Evolutionary conservation across 2,888 invertebrate species (phyloP).

Genomic region (Metacarcinus magister): DNA sequence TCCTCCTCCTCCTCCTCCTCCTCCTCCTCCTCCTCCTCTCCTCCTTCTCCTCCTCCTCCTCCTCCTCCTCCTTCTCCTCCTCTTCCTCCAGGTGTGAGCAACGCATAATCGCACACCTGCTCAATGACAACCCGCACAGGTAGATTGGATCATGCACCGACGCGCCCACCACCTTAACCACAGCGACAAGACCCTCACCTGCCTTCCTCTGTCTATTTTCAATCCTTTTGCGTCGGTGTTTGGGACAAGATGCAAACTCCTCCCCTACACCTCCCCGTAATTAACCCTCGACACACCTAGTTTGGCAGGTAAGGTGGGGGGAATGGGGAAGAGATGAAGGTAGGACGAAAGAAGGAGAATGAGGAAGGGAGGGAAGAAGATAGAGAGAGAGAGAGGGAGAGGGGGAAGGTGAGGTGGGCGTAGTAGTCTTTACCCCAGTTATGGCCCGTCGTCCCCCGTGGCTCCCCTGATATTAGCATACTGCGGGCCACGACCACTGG

Average conservation of each 20-base stretch:
- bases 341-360: neutral
- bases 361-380: neutral
- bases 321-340: neutral
- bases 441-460: constrained; percentile 44
- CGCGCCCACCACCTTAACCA: neutral
- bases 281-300: constrained; percentile 56
- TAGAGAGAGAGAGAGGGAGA: neutral
- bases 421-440: neutral
- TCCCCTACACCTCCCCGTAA: constrained; percentile 55
- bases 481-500: constrained; percentile 31
- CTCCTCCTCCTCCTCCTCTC: neutral
- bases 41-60: neutral
- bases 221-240: neutral
- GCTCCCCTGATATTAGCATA: constrained; percentile 63
- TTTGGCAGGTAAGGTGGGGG: neutral
- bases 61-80: neutral
- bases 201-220: constrained; percentile 4
- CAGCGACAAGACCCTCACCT: neutral
- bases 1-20: neutral
- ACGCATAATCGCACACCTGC: neutral
- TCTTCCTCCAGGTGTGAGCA: neutral
- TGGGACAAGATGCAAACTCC: neutral
- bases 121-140: constrained; percentile 28
- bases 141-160: neutral
- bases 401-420: neutral